Conservation (phyloP, 1,140 invertebrate genomes). For the Prorops nasuta region DNA sequence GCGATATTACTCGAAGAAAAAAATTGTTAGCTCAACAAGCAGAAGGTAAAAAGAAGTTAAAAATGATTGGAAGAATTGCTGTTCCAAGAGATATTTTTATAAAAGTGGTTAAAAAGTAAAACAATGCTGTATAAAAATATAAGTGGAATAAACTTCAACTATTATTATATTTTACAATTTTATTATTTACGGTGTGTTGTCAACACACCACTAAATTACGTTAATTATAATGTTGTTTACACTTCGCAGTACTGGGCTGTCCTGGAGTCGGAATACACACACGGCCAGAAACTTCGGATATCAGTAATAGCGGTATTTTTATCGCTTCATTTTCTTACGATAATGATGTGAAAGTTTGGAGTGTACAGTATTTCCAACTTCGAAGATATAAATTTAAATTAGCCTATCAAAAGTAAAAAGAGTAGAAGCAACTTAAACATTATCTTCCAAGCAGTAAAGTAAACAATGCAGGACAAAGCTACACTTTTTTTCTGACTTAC, state of each 20-base stretch:
- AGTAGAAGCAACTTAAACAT: constrained; percentile 66
- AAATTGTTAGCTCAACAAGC: constrained; percentile 88
- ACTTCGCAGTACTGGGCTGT: no score
- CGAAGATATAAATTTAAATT: constrained; percentile 70
- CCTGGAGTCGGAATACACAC: no score
- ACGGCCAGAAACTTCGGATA: constrained; percentile 77
- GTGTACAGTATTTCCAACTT: constrained; percentile 86
- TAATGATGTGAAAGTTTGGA: constrained; percentile 89
- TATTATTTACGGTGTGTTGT: no score
- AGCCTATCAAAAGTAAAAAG: constrained; percentile 68
- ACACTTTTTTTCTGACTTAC: constrained; percentile 75
- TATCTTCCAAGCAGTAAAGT: constrained; percentile 80
- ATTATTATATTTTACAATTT: no score
- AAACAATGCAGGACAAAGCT: constrained; percentile 70
- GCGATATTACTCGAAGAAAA: constrained; percentile 84
- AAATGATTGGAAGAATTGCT: constrained; percentile 85
- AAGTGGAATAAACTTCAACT: no score
- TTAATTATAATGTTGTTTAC: no score
- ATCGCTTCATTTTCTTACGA: constrained; percentile 87
- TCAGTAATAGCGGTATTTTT: constrained; percentile 73
- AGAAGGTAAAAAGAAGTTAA: constrained; percentile 92
- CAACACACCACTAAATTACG: no score
- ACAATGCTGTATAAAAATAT: background rate
- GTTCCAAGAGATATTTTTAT: constrained; percentile 93
- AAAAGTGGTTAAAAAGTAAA: constrained; percentile 80